Evolutionary conservation across 2,888 invertebrate genomes (phyloP).

Genomic region (Trachelus tabidus): DNA sequence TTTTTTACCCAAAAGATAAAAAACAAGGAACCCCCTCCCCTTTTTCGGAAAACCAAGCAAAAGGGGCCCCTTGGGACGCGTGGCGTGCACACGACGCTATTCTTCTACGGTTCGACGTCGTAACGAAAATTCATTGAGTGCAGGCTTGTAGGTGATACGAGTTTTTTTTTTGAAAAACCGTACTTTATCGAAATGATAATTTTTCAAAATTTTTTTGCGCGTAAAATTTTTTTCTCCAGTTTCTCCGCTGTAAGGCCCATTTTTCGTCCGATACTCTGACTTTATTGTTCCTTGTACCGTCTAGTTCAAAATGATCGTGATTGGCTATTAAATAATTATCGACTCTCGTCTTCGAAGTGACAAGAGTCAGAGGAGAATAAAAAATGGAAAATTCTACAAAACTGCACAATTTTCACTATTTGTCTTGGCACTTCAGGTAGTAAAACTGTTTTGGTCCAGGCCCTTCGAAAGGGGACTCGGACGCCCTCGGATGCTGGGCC

Average conservation of each 20-base stretch:
- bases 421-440: slow-evolving; percentile 3
- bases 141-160: neutral
- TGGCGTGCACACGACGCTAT: slow-evolving; percentile 51
- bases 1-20: slow-evolving; percentile 39
- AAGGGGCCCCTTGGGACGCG: slow-evolving; percentile 32
- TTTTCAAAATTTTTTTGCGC: neutral
- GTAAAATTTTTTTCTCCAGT: neutral
- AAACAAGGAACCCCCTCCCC: slow-evolving; percentile 23
- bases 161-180: no score
- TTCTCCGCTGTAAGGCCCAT: neutral
- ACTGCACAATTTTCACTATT: neutral
- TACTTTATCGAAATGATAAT: no score
- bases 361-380: neutral
- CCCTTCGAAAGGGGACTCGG: neutral
- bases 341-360: neutral
- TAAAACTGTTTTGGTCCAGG: neutral
- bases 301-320: neutral
- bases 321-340: neutral
- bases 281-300: neutral
- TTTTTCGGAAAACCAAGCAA: neutral
- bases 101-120: slow-evolving; percentile 26
- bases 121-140: slow-evolving; percentile 1
- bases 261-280: neutral
- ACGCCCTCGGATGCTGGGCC: neutral
- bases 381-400: no score